Conservation (phyloP, 2,113 vertebrate genomes). For the Pagrus major region DNA sequence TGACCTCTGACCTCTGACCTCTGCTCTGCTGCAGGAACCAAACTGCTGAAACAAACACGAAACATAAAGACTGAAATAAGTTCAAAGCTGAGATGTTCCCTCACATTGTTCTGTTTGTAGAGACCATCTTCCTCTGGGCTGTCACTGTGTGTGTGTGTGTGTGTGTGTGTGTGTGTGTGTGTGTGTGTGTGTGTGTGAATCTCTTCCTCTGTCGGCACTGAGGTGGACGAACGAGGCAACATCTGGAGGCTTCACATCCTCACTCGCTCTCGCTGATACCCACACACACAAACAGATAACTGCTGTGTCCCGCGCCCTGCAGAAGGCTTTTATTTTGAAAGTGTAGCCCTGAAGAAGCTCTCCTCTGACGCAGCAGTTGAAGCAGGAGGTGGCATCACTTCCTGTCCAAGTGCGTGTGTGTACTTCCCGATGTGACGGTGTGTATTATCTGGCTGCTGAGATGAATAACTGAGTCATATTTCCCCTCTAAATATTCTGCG, state of each 20-base stretch:
- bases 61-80: neutral
- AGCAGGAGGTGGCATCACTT: constrained; percentile 25
- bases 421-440: constrained; percentile 16
- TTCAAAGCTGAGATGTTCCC: constrained; percentile 14
- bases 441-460: constrained; percentile 11
- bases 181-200: constrained; percentile 13
- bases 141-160: neutral
- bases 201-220: constrained; percentile 15
- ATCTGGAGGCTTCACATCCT: constrained; percentile 34
- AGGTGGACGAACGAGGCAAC: neutral
- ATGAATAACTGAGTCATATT: constrained; percentile 14
- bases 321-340: constrained; percentile 50
- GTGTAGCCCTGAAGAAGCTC: neutral
- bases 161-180: neutral
- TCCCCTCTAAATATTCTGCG: neutral
- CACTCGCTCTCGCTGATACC: too few relatives aligned
- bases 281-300: neutral
- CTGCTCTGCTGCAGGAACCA: neutral
- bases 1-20: constrained; percentile 25
- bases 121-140: constrained; percentile 47
- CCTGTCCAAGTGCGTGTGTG: constrained; percentile 18
- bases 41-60: neutral
- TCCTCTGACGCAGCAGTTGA: neutral
- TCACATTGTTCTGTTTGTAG: constrained; percentile 44
- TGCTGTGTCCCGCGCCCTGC: neutral